Conservation (phyloP, 2,888 invertebrate species). For the Heliconius hortense region DNA sequence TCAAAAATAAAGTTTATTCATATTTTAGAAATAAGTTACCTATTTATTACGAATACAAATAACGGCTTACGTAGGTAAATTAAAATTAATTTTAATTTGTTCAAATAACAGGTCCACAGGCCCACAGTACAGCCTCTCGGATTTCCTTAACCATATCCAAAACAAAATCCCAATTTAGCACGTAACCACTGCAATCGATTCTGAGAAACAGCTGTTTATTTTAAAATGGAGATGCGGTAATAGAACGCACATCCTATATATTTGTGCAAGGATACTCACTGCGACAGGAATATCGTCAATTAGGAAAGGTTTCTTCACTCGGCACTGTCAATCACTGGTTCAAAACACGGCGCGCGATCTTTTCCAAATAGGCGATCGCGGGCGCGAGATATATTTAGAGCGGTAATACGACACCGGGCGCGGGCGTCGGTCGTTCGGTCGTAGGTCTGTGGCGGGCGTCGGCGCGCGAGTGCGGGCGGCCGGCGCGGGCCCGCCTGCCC, state of each 20-base stretch:
- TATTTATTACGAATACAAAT: not conserved
- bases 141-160: constrained; percentile 57
- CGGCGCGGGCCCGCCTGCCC: constrained; percentile 40
- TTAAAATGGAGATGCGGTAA: constrained; percentile 71
- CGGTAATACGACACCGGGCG: constrained; percentile 80
- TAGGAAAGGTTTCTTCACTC: constrained; percentile 72
- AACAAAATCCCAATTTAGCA: constrained; percentile 71
- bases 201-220: constrained; percentile 78
- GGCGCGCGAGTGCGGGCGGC: constrained; percentile 68
- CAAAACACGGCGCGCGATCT: constrained; percentile 78
- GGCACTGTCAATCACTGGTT: constrained; percentile 81
- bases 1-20: not conserved
- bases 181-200: constrained; percentile 67
- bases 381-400: constrained; percentile 79
- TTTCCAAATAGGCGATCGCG: constrained; percentile 81
- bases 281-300: constrained; percentile 58
- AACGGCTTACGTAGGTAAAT: not conserved
- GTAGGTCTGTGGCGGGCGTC: constrained; percentile 62
- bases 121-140: constrained; percentile 50
- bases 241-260: constrained; percentile 49
- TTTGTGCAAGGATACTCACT: constrained; percentile 65
- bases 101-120: constrained; percentile 36
- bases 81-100: constrained; percentile 11
- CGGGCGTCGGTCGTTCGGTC: constrained; percentile 72
- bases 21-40: not conserved